These are phyloP conservation scores for Theropithecus gelada DNA, from an alignment of 2,113 vertebrate species.

Conservation along the genomic window DNA sequence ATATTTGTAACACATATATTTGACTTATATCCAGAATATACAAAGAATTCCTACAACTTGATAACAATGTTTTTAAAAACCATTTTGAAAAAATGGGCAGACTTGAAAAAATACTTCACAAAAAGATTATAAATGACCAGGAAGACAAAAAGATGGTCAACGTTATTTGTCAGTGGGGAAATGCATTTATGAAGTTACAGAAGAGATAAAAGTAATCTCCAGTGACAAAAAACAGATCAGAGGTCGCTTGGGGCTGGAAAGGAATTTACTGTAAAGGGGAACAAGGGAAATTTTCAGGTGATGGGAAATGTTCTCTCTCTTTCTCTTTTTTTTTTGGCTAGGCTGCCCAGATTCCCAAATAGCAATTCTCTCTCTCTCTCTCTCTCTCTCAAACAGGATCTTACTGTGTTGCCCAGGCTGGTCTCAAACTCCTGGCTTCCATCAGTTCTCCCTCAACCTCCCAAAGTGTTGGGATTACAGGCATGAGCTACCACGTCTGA, in stretches of 20 bases:
- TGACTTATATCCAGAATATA: background rate
- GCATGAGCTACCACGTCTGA: no score
- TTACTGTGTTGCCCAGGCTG: no score
- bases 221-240: background rate
- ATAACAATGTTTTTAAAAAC: background rate
- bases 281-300: background rate
- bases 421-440: no score
- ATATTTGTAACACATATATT: background rate
- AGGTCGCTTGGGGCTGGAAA: background rate
- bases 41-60: background rate
- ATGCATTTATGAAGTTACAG: background rate
- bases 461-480: no score
- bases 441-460: no score
- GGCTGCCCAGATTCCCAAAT: no score
- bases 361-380: no score
- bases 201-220: rapidly evolving
- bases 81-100: background rate
- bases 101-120: background rate
- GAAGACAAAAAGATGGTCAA: background rate
- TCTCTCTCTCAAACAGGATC: no score
- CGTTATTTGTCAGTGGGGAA: background rate
- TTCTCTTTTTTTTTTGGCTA: no score
- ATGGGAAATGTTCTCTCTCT: background rate
- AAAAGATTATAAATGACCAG: background rate
- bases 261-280: background rate